Percentiles rank a stretch among this genome's conserved stretches.
These are phyloP conservation scores for Drosophila kepulauana DNA, from an alignment of 1,140 invertebrate species.

Conservation along the genomic window DNA sequence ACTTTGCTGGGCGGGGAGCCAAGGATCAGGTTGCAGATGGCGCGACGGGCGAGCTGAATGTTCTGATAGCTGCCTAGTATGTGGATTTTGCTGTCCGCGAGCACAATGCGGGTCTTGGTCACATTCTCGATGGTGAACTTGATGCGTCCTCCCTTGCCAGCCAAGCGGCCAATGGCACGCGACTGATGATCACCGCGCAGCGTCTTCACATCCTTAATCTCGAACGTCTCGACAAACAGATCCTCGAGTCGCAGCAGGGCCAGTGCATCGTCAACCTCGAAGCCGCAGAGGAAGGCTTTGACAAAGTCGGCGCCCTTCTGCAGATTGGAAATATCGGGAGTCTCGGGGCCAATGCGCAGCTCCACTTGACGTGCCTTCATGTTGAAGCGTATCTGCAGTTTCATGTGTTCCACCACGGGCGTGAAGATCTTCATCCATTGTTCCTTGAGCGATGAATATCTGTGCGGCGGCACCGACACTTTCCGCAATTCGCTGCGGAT, in stretches of 20 bases:
- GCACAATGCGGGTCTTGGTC: constrained; percentile 98
- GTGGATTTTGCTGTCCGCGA: constrained; percentile 98
- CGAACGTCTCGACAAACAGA: constrained; percentile 98
- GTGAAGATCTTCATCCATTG: constrained; percentile 99
- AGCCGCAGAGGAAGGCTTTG: constrained; percentile 97
- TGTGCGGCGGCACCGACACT: constrained; percentile 88
- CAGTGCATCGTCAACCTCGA: constrained; percentile 98
- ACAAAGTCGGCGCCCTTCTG: constrained; percentile 99
- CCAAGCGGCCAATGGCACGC: constrained; percentile 97
- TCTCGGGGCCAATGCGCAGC: constrained; percentile 87
- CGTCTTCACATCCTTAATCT: constrained; percentile 98
- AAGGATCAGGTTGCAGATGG: constrained; percentile 99
- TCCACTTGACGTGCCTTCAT: constrained; percentile 91
- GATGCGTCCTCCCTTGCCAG: constrained; percentile 98
- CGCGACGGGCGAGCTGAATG: constrained; percentile 96
- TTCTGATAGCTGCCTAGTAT: constrained; percentile 99
- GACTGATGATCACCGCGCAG: constrained; percentile 98
- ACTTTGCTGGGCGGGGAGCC: constrained; percentile 98
- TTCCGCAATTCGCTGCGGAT: constrained; percentile 88
- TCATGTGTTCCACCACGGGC: constrained; percentile 97
- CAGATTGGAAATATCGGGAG: constrained; percentile 94
- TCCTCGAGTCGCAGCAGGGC: constrained; percentile 98
- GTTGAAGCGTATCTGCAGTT: constrained; percentile 98
- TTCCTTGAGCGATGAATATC: constrained; percentile 97
- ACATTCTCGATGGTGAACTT: constrained; percentile 99